Conservation (phyloP, 2,888 invertebrate species). For the Lymantria dispar region DNA sequence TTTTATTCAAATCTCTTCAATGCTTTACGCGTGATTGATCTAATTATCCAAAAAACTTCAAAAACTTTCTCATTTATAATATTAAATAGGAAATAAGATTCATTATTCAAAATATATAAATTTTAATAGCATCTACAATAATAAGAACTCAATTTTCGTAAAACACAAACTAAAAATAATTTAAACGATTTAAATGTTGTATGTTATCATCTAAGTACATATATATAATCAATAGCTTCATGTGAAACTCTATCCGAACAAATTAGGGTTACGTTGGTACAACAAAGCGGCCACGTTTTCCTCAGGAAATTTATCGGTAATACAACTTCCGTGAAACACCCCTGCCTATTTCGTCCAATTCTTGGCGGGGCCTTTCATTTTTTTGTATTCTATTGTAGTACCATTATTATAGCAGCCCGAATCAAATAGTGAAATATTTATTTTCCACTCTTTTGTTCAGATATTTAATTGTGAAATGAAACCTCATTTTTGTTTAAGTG, state of each 20-base stretch:
- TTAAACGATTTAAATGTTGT: neutral
- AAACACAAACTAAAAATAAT: neutral
- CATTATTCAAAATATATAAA: too few relatives aligned
- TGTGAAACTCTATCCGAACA: conserved; percentile 43
- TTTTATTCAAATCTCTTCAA: too few relatives aligned
- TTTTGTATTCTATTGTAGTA: conserved; percentile 25
- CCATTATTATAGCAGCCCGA: conserved; percentile 20
- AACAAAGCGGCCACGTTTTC: conserved; percentile 46
- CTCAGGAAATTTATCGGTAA: conserved; percentile 56
- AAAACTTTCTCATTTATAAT: too few relatives aligned
- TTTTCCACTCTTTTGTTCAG: neutral
- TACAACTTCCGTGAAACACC: conserved; percentile 50
- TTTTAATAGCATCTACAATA: too few relatives aligned
- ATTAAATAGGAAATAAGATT: too few relatives aligned
- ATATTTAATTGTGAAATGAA: neutral
- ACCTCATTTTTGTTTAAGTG: too few relatives aligned
- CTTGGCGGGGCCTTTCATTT: conserved; percentile 19
- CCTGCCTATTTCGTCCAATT: conserved; percentile 33
- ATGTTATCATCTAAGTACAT: neutral
- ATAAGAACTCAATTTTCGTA: too few relatives aligned
- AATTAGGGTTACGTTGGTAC: conserved; percentile 44
- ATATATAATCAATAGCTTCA: conserved; percentile 29
- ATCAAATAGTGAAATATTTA: conserved; percentile 9
- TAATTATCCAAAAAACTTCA: too few relatives aligned
- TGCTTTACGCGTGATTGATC: too few relatives aligned